Percentiles rank a stretch among this genome's conserved stretches.
phyloP scores from a whole-genome alignment of 92 coral and sea anemone species.

The Palythoa grandis region DNA sequence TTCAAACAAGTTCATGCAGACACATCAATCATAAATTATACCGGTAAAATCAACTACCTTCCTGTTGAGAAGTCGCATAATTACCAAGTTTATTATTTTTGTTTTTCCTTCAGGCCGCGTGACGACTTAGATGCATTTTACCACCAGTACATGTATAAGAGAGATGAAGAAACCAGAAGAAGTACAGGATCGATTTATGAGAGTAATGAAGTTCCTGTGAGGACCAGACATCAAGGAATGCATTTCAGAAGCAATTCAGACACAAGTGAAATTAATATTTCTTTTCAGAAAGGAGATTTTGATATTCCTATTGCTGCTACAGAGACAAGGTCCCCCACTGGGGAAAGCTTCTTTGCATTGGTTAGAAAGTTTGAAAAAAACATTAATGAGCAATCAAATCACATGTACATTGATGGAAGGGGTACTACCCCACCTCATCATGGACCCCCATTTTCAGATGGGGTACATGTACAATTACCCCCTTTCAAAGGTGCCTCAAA shows the following conservation, averaged over 20 bases:
- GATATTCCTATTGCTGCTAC: slow-evolving; percentile 43
- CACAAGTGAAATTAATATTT: slow-evolving; percentile 88
- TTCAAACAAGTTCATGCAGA: slow-evolving; percentile 13
- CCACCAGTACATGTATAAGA: slow-evolving; percentile 62
- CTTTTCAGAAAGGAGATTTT: slow-evolving; percentile 49
- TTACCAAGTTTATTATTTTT: background rate
- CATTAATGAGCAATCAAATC: slow-evolving; percentile 70
- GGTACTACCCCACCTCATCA: slow-evolving; percentile 51
- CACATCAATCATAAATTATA: slow-evolving; percentile 8
- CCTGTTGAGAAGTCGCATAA: background rate
- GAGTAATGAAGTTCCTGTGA: slow-evolving; percentile 69
- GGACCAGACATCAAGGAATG: slow-evolving; percentile 65
- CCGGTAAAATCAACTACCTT: slow-evolving; percentile 20
- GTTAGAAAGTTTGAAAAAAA: slow-evolving; percentile 87
- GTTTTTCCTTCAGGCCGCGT: slow-evolving; percentile 59
- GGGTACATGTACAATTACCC: slow-evolving; percentile 15
- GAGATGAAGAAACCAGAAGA: slow-evolving; percentile 86
- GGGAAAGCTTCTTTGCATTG: slow-evolving; percentile 91
- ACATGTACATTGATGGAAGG: slow-evolving; percentile 41
- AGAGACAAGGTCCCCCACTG: slow-evolving; percentile 91
- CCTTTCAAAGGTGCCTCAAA: slow-evolving; percentile 56
- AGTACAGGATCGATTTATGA: slow-evolving; percentile 97
- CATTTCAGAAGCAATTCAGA: slow-evolving; percentile 93
- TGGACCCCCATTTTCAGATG: slow-evolving; percentile 68
- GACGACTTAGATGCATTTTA: slow-evolving; percentile 73